Conservation (phyloP, 2,888 invertebrate species). For the Eupithecia dodoneata region DNA sequence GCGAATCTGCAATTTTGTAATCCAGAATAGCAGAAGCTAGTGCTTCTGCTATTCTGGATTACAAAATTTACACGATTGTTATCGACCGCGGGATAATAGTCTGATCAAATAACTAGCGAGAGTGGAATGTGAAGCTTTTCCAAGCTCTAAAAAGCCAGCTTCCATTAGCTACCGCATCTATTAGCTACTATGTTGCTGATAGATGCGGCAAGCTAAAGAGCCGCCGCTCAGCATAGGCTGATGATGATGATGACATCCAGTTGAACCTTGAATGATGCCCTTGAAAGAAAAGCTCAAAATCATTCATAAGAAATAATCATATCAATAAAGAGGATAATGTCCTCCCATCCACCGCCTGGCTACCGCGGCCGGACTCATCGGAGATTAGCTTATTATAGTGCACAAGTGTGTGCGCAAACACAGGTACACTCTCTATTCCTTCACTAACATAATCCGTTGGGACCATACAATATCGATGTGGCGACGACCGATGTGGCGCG, state of each 20-base stretch:
- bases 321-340: background rate
- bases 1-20: too few species aligned
- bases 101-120: background rate
- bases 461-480: background rate
- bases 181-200: background rate
- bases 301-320: background rate
- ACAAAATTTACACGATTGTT: background rate
- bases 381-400: background rate
- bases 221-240: background rate
- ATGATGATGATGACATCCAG: background rate
- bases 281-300: background rate
- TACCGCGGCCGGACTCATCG: background rate
- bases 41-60: too few species aligned
- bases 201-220: background rate
- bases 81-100: background rate
- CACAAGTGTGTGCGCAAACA: background rate
- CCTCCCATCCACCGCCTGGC: background rate
- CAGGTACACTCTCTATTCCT: background rate
- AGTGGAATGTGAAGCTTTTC: background rate
- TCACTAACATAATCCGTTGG: background rate
- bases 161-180: too few species aligned
- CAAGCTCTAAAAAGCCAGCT: too few species aligned
- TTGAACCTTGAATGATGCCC: background rate
- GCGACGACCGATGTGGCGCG: too few species aligned
- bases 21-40: too few species aligned